Base-by-base conservation (phyloP, 2,113 vertebrate species). In the Athene noctua region DNA sequence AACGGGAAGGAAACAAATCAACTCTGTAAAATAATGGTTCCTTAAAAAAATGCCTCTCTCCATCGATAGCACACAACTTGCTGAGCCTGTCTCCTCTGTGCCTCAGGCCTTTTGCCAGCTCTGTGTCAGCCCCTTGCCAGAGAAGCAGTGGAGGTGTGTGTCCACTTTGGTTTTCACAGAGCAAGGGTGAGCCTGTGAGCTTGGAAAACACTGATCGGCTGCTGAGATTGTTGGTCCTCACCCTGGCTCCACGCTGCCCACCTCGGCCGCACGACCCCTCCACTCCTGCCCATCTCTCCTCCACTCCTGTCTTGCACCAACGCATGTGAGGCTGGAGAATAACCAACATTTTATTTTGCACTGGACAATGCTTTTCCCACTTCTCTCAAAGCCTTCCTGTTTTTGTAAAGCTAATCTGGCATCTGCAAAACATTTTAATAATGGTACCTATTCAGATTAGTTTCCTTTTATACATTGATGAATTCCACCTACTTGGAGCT, bases 401-500 rank as follows among this genome's bases (percentile, higher is more conserved):
- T 97, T 96, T 97, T 87, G 92, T 91, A 58, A 47, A 83, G 54
- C 66, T 90, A 75, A 82, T 95, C 92, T 95, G 92, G 75, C 94
- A 93, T 72, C 87, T 85, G 87, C 68, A 91, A 94, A 87, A 61
- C 65, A 42, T 96, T 95, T 97, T 81, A 86, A 86, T 88, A 88
- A 93, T 57, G 91, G 94, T 80, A 95, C 70, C 92, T 92, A 96
- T 97, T 96, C 92, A 95, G 75, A 88, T 88, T 36, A 46, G 57
- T 72, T 96, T 96, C 92, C 92, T 93, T 86, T 67, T 80, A 71
- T 75, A 74, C 72, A 78, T 3, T 75, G 91, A 92, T 79, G 77
- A 91, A 91, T 91, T 86, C 80, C 94, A 95, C 95, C 96, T 97
- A 95, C 92, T 91, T 81, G 91, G 92, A 85, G 68, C 44, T 61